Percentiles rank a stretch among this genome's conserved stretches.
Conservation (phyloP, 2,113 vertebrate genomes). For the Cephalopholis sonnerati region DNA sequence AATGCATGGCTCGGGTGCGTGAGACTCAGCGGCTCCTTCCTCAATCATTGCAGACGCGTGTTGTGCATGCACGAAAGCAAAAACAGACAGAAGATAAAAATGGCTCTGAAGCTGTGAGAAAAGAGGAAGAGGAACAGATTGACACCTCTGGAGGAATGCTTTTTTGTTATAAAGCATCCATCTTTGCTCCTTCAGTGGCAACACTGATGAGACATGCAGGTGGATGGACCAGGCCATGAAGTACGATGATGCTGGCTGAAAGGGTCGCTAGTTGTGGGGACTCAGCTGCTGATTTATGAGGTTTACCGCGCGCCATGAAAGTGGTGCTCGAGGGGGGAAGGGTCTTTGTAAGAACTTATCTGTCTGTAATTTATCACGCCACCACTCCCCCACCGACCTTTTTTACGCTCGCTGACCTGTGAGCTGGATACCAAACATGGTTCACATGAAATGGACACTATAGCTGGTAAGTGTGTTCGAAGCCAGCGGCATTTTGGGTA, state of each 20-base stretch:
- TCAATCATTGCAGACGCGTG: conserved; percentile 56
- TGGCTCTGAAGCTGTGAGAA: conserved; percentile 2
- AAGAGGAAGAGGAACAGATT: background rate
- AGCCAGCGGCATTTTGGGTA: conserved; percentile 22
- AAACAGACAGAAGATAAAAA: conserved; percentile 45
- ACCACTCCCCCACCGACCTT: conserved; percentile 45
- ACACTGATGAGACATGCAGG: conserved; percentile 38
- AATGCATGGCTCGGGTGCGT: conserved; percentile 47
- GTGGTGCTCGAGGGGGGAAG: conserved; percentile 36
- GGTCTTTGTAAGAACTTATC: conserved; percentile 80
- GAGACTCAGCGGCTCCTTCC: conserved; percentile 45
- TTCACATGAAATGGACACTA: conserved; percentile 38
- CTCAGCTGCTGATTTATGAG: conserved; percentile 81
- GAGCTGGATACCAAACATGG: conserved; percentile 58
- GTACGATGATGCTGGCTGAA: conserved; percentile 34
- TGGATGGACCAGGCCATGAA: conserved; percentile 41
- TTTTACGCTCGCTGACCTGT: conserved; percentile 49
- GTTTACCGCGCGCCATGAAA: conserved; percentile 62
- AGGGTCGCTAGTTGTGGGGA: conserved; percentile 23
- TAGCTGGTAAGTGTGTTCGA: conserved; percentile 11
- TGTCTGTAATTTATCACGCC: conserved; percentile 81
- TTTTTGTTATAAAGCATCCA: conserved; percentile 53
- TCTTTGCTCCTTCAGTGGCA: conserved; percentile 31
- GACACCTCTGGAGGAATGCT: conserved; percentile 17
- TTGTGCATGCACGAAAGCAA: conserved; percentile 32